Percentiles rank a stretch among this genome's conserved stretches.
These are phyloP conservation scores for Parazoanthus swiftii DNA, from an alignment of 92 coral and sea anemone genomes.

Conservation along the genomic window DNA sequence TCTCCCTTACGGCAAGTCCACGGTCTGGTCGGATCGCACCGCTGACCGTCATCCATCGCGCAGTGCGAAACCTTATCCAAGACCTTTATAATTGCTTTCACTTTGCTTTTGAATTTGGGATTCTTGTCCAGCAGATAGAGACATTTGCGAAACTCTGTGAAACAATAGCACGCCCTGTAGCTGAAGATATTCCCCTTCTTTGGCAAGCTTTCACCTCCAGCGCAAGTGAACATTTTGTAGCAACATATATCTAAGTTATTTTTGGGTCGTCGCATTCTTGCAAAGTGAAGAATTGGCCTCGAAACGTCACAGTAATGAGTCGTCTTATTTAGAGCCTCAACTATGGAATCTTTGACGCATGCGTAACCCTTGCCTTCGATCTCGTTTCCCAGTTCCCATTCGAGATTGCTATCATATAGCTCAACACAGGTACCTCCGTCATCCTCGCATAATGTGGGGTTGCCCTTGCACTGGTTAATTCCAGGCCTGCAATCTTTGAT, in stretches of 20 bases:
- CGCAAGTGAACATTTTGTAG: slow-evolving; percentile 87
- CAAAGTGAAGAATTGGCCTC: slow-evolving; percentile 32
- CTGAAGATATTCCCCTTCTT: slow-evolving; percentile 79
- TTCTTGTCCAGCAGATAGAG: slow-evolving; percentile 54
- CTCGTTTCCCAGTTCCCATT: slow-evolving; percentile 83
- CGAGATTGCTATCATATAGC: slow-evolving; percentile 66
- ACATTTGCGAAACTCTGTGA: slow-evolving; percentile 85
- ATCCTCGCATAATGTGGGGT: slow-evolving; percentile 85
- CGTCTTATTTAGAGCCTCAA: slow-evolving; percentile 52
- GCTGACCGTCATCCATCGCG: slow-evolving; percentile 80
- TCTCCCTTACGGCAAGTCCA: slow-evolving; percentile 93
- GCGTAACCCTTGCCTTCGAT: slow-evolving; percentile 74
- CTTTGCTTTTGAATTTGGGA: slow-evolving; percentile 62
- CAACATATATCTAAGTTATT: slow-evolving; percentile 87
- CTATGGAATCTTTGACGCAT: slow-evolving; percentile 63
- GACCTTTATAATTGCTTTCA: slow-evolving; percentile 56
- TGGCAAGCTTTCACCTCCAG: slow-evolving; percentile 64
- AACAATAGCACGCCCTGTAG: slow-evolving; percentile 88
- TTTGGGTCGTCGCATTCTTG: slow-evolving; percentile 51
- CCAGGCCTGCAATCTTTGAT: slow-evolving; percentile 73
- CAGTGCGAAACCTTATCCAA: slow-evolving; percentile 70
- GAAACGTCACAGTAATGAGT: slow-evolving; percentile 84
- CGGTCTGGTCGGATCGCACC: slow-evolving; percentile 81
- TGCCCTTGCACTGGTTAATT: slow-evolving; percentile 87
- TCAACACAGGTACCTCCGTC: slow-evolving; percentile 73